Percentiles rank a stretch among this genome's conserved stretches.
Evolutionary conservation across 2,113 vertebrate species (phyloP).

Genomic region (Scopus umbretta): DNA sequence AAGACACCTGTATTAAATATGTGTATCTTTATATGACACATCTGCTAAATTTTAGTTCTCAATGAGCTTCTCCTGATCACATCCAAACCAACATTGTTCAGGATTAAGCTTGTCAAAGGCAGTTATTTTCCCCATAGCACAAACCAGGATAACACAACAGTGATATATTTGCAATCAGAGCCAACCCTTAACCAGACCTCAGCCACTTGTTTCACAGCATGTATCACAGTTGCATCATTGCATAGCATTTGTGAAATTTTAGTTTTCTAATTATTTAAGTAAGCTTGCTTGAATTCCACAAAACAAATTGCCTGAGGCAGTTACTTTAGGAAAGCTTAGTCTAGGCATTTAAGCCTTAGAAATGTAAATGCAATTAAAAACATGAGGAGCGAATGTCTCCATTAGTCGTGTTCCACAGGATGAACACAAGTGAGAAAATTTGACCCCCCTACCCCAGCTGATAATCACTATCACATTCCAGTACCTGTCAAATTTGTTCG

Average conservation of each 20-base stretch:
- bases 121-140: neutral
- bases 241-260: neutral
- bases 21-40: neutral
- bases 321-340: neutral
- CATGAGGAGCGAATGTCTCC: neutral
- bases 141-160: neutral
- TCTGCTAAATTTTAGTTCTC: neutral
- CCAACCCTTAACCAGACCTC: neutral
- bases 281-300: neutral
- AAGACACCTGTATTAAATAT: neutral
- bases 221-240: neutral
- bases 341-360: neutral
- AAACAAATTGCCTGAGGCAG: neutral
- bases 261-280: neutral
- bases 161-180: neutral
- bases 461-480: neutral
- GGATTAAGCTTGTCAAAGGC: neutral
- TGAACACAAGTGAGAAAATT: neutral
- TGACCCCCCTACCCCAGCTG: neutral
- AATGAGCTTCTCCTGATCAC: neutral
- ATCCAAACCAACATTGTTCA: neutral
- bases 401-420: neutral
- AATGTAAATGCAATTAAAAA: conserved; percentile 11
- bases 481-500: neutral
- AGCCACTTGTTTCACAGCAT: neutral